Evolutionary conservation across 2,888 invertebrate genomes (phyloP), one percentile per base, ranked within the genome.

Genomic region (Melanostoma scalare): DNA sequence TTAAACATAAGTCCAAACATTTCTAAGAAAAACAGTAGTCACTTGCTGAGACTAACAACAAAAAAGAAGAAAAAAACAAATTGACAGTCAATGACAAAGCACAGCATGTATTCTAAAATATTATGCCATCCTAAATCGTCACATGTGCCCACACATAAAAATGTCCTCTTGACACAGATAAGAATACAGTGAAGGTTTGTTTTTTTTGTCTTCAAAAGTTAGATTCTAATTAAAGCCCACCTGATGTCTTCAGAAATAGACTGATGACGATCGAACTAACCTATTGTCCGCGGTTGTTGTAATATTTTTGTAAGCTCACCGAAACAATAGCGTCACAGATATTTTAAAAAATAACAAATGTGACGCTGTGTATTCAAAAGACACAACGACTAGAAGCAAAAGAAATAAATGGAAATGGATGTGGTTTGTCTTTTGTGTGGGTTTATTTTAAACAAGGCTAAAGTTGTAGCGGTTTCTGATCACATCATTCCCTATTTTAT

Each of bases 151-250:
- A n/a, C 9, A 38, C 6, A 2, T 48, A 63, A 31, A 50, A 35
- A 63, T 38, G 50, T 81, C 67, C 55, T 72, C 81, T 81, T 81
- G 81, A 81, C 81, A 81, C 50, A 81, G 30, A 77, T 81, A 72
- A 53, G 46, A 76, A 63, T 71, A 63, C 72, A 38, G 52, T 55
- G 35, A 36, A 44, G 38, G 63, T 38, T 63, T 61, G 44, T 61
- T 44, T 61, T 50, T 63, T 61, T 2, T 46, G 3, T 8, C 31
- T 42, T 20, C 30, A 8, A 8, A 20, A n/a, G 6, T 6, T 35
- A 44, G 20, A 31, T 20, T 40, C 38, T 46, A 10, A 46, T 61
- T 61, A 46, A 46, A 61, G 35, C 8, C 10, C 36, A 46, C 61
- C 46, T 36, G 61, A 46, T 48, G 36, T 48, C n/a, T n/a, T n/a